Conservation (phyloP, 1,140 invertebrate genomes). For the Hesperophylax magnus region DNA sequence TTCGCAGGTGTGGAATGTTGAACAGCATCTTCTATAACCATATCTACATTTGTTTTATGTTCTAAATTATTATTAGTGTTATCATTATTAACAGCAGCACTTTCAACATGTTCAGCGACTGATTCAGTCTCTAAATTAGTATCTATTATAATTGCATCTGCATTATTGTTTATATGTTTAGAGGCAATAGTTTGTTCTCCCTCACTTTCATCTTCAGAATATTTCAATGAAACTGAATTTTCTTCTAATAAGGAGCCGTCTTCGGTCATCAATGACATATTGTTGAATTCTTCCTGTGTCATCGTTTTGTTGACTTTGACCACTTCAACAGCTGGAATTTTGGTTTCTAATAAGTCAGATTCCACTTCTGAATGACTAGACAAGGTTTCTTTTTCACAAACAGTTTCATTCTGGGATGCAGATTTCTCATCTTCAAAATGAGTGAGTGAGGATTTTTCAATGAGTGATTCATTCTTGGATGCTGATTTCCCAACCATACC, state of each 20-base stretch:
- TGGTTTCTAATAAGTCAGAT: too few species aligned
- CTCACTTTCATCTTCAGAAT: constrained; percentile 37
- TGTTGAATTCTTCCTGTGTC: constrained; percentile 38
- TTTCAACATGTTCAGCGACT: not conserved
- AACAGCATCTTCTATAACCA: not conserved
- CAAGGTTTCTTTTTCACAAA: too few species aligned
- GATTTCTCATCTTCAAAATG: too few species aligned
- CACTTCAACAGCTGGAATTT: not conserved
- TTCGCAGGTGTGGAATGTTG: not conserved
- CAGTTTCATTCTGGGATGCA: too few species aligned
- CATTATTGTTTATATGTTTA: constrained; percentile 16
- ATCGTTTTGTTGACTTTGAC: constrained; percentile 11
- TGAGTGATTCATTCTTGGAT: too few species aligned
- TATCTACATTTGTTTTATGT: not conserved
- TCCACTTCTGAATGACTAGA: too few species aligned
- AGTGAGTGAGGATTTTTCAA: too few species aligned
- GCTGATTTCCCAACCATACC: not conserved
- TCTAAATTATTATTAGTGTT: not conserved
- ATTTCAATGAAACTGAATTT: constrained; percentile 15
- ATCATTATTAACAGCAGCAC: not conserved
- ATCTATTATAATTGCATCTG: not conserved
- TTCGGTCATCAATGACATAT: constrained; percentile 48
- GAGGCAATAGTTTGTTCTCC: constrained; percentile 6
- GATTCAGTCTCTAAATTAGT: not conserved
- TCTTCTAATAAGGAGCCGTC: constrained; percentile 36